Evolutionary conservation across 2,888 invertebrate genomes (phyloP), one percentile per base, ranked within the genome.

Genomic region (Andrena haemorrhoa): DNA sequence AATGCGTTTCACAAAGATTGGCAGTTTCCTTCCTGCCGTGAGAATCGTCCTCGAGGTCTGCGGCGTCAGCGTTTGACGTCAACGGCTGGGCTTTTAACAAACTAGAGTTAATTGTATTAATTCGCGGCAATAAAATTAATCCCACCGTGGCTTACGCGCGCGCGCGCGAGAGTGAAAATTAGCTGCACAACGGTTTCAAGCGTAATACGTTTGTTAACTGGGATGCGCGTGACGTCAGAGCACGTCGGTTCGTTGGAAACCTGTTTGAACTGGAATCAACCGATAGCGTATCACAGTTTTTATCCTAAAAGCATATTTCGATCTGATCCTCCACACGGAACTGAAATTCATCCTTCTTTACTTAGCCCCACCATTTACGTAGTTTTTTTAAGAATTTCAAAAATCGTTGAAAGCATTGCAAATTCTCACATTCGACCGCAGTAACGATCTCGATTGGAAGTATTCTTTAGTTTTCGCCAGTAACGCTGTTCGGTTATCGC

Each of bases 41-140:
- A 35, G 29, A 77, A 73, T 35, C 51, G 23, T 33, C 20, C 2
- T 12, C n/a, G 51, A 65, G 31, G 10, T 58, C 60, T 2, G 31
- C 7, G 49, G 10, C 31, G 47, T 51, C 41, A 20, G 26, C n/a
- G 58, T 41, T 81, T 81, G 73, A 81, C 81, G 81, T 81, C 80
- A 80, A 23, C 23, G 49, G n/a, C 26, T 61, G 26, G 69, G 33
- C 20, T 33, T 53, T 29, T 74, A 60, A 70, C 41, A 56, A 70
- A 70, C 60, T 69, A 64, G 60, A 81, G 65, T 81, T 74, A 80
- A 81, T 80, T 61, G 31, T 29, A 72, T 79, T 80, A 80, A 80
- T 79, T 71, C 66, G 31, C 79, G 53, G 53, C 79, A 61, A 80
- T 80, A 66, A 80, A 80, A 80, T 80, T 79, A 79, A 72, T 79